Evolutionary conservation across 1,140 invertebrate species (phyloP), one percentile per base, ranked within the genome.

Genomic region (Leptestheria dahalacensis): DNA sequence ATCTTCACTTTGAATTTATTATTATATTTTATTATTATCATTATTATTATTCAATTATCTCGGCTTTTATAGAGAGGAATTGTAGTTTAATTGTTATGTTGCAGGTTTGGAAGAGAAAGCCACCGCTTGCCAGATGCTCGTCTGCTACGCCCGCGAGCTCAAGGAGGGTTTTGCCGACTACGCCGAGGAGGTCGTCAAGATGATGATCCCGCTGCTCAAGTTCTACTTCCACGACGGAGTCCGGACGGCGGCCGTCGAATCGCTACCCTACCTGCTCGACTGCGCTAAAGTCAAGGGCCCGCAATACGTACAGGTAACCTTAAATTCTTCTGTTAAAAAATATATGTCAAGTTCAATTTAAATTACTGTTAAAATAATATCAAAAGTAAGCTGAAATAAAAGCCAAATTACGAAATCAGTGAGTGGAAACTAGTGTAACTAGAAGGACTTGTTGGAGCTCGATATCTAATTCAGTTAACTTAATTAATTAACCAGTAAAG

Each of bases 161-260:
- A 98, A 98, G 72, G 91, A 96, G 68, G 90, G 86, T 2, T 99
- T 99, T 73, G 87, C 88, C 11, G 83, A 85, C 64, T 99, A 98
- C 69, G 85, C 91, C 1, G 92, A 97, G 70, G 83, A 95, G 68
- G 91, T 94, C 12, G 88, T 97, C 0, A 85, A 87, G 68, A 77
- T 98, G 48, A 96, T 95, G 87, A 84, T 98, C 29, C 93, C 94
- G 0, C 84, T 98, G 79, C 77, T 99, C 6, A 97, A 97, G 71
- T 99, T 99, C 68, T 97, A 97, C 73, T 99, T 99, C 75, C 94
- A 99, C 67, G 96, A 99, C 76, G 91, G 88, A 47, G 90, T 94
- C 0, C 76, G 91, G 63, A 83, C 82, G 12, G 87, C 90, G 10
- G 96, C 96, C 2, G 92, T 95, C 0, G 93, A 98, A 72, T 91